These are phyloP conservation scores for Palaemon carinicauda DNA, from an alignment of 1,140 invertebrate species.

Conservation along the genomic window DNA sequence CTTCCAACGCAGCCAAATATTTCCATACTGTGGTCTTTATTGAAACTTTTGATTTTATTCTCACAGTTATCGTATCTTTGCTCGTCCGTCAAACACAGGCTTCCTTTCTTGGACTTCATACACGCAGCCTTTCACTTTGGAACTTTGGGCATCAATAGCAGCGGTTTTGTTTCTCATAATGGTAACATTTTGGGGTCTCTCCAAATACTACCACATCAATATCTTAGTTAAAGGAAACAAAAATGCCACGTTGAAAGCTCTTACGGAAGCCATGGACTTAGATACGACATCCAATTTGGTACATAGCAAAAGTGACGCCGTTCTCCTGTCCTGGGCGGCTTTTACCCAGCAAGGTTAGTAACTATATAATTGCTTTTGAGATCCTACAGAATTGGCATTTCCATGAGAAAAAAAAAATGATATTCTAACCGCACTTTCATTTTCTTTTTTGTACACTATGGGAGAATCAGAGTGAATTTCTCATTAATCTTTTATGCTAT, in stretches of 20 bases:
- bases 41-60: not conserved
- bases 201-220: not conserved
- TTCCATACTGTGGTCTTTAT: not conserved
- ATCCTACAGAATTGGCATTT: no score
- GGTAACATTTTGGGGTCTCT: not conserved
- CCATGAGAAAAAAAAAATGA: no score
- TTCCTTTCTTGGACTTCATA: constrained; percentile 43
- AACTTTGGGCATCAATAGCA: constrained; percentile 21
- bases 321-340: constrained; percentile 40
- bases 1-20: not conserved
- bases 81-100: constrained; percentile 4
- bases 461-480: no score
- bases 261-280: not conserved
- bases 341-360: constrained; percentile 46
- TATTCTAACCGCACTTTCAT: no score
- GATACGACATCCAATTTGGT: not conserved
- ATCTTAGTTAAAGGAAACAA: no score
- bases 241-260: not conserved
- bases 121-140: constrained; percentile 37
- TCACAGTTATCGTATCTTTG: constrained; percentile 52
- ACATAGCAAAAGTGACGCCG: constrained; percentile 20
- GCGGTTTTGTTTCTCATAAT: not conserved
- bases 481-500: no score
- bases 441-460: no score
- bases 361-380: not conserved